Evolutionary conservation across 2,797 vertebrate species (phyloP).

Genomic region (Vipera ursinii): DNA sequence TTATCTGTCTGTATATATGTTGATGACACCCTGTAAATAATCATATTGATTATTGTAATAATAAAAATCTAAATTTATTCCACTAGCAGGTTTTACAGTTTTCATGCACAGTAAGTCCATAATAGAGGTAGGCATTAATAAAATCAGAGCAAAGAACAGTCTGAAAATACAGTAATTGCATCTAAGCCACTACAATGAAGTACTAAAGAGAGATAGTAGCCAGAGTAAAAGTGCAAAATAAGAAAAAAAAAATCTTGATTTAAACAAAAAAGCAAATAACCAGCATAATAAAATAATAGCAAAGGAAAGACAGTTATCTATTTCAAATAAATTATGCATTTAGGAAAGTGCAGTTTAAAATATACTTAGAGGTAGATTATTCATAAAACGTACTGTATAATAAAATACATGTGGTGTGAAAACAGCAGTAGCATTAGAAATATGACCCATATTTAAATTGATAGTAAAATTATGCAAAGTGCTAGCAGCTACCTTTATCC

Average conservation of each 20-base stretch:
- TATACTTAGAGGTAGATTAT: neutral
- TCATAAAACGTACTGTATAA: neutral
- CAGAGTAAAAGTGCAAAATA: neutral
- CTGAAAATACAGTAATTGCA: neutral
- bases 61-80: neutral
- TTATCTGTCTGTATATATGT: neutral
- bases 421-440: conserved; percentile 6
- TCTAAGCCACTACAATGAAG: neutral
- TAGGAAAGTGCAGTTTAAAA: conserved; percentile 19
- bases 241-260: conserved; percentile 14
- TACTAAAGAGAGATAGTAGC: neutral
- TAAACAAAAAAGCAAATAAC: conserved; percentile 14
- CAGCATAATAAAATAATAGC: neutral
- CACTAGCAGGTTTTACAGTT: neutral
- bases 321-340: neutral
- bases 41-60: neutral
- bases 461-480: neutral
- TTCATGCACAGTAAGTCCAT: neutral
- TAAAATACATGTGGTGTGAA: conserved; percentile 2
- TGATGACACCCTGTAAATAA: neutral
- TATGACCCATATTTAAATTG: neutral
- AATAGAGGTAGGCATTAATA: neutral
- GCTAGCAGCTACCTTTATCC: neutral
- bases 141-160: neutral
- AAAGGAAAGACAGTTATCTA: conserved; percentile 13